Evolutionary conservation across 2,797 vertebrate genomes (phyloP).

Genomic region (Ceryle rudis): DNA sequence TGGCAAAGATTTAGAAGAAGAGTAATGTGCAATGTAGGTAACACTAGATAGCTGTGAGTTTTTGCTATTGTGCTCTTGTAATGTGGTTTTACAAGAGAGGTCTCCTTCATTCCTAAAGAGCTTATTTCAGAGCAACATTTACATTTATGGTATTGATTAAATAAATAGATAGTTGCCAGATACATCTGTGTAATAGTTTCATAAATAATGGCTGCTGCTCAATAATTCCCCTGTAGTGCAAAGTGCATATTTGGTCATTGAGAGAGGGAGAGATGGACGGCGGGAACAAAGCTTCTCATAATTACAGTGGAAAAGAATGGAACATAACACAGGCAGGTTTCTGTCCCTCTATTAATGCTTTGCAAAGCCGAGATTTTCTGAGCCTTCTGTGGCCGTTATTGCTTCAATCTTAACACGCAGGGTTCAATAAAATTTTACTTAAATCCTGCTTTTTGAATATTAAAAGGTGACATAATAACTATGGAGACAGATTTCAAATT

Average conservation of each 20-base stretch:
- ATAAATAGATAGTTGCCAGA: constrained; percentile 20
- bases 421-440: neutral
- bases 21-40: neutral
- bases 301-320: neutral
- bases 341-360: neutral
- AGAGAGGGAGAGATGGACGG: neutral
- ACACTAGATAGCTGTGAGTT: neutral
- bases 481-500: constrained; percentile 35
- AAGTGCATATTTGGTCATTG: neutral
- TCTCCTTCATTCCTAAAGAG: neutral
- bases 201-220: neutral
- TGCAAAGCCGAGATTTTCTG: neutral
- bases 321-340: neutral
- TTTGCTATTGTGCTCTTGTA: neutral
- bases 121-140: constrained; percentile 13
- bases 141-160: constrained; percentile 36
- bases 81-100: neutral
- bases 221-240: neutral
- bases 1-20: neutral
- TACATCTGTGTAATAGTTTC: neutral
- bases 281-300: neutral
- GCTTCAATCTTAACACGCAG: neutral
- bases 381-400: neutral
- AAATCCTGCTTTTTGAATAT: neutral
- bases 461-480: neutral